Evolutionary conservation across 2,888 invertebrate species (phyloP).

Genomic region (Exocentrus adspersus): DNA sequence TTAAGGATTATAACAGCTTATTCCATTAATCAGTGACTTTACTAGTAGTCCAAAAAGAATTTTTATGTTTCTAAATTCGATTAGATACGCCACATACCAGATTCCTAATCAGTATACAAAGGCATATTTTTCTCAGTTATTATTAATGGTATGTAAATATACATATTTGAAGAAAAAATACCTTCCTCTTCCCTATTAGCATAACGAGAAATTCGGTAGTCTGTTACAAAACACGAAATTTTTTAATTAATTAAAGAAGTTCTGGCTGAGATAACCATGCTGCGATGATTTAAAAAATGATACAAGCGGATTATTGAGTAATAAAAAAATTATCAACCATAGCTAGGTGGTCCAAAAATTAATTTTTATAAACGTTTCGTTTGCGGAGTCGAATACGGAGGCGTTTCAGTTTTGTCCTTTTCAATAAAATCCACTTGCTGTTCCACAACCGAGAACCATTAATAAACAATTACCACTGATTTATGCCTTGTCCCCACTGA

Average conservation of each 20-base stretch:
- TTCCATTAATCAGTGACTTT: not conserved
- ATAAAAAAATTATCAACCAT: too few species aligned
- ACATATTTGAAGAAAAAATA: not conserved
- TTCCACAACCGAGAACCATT: not conserved
- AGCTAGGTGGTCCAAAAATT: too few species aligned
- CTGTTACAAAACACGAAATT: not conserved
- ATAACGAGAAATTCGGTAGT: too few species aligned
- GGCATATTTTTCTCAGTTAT: not conserved
- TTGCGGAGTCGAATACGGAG: too few species aligned
- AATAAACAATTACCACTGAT: not conserved
- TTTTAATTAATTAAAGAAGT: not conserved
- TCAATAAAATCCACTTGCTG: not conserved
- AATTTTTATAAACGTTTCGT: too few species aligned
- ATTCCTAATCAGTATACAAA: not conserved
- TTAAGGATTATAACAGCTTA: not conserved
- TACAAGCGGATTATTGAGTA: too few species aligned
- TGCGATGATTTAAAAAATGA: too few species aligned
- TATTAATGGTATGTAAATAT: not conserved
- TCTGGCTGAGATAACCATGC: too few species aligned
- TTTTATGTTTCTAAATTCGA: not conserved
- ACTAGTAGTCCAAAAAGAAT: not conserved
- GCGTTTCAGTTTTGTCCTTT: not conserved
- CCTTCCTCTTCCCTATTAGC: too few species aligned
- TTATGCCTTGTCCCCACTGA: not conserved
- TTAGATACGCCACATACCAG: not conserved